Evolutionary conservation across 2,888 invertebrate species (phyloP).

Genomic region (Dione vanillae): DNA sequence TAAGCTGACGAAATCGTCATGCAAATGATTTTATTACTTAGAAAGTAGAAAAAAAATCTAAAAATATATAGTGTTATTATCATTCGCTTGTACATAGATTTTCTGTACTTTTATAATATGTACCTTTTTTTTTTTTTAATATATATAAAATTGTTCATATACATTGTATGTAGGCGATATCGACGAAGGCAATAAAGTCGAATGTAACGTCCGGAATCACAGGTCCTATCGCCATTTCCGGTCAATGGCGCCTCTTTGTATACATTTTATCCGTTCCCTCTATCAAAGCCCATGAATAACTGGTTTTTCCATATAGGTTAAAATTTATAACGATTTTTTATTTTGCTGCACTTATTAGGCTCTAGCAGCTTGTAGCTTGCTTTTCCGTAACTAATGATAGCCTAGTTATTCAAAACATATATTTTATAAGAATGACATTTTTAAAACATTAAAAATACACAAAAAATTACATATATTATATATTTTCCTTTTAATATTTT

Average conservation of each 20-base stretch:
- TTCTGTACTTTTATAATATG: background rate
- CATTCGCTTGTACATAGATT: too few species aligned
- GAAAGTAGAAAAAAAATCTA: background rate
- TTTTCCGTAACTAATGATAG: too few species aligned
- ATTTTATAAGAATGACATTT: too few species aligned
- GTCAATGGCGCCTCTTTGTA: constrained; percentile 19
- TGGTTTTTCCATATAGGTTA: constrained; percentile 21
- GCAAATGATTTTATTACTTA: background rate
- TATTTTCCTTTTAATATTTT: background rate
- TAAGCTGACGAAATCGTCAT: too few species aligned
- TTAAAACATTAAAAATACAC: too few species aligned
- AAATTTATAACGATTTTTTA: constrained; percentile 10
- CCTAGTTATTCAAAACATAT: too few species aligned
- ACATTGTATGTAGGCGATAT: constrained; percentile 1
- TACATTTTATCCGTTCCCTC: constrained; percentile 22
- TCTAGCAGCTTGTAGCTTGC: background rate
- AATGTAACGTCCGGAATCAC: constrained; percentile 21
- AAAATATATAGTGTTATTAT: background rate
- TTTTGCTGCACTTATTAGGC: background rate
- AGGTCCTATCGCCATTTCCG: constrained; percentile 30
- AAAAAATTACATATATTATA: too few species aligned
- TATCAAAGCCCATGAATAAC: constrained; percentile 24
- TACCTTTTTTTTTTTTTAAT: background rate
- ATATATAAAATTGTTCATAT: background rate
- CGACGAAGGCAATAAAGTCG: constrained; percentile 9